Conservation (phyloP, 2,797 vertebrate genomes). For the Microchirus variegatus region DNA sequence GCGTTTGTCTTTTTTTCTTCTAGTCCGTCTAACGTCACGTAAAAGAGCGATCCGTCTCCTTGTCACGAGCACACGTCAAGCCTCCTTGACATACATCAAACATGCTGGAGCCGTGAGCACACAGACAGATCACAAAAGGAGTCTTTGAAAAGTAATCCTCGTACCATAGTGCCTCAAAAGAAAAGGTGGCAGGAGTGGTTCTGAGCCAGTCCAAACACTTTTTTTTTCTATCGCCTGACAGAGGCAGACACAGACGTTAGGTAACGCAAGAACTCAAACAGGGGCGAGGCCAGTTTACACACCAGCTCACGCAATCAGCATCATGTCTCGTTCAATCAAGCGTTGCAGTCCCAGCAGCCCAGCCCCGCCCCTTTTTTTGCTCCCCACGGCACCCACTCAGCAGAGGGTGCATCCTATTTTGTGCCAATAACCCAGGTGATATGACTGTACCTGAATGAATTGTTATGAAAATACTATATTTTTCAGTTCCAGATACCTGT, state of each 20-base stretch:
- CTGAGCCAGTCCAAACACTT: slow-evolving; percentile 61
- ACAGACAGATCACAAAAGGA: slow-evolving; percentile 49
- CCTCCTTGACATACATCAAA: slow-evolving; percentile 33
- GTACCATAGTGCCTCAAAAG: slow-evolving; percentile 27
- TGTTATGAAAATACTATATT: too few relatives aligned
- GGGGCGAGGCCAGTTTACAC: slow-evolving; percentile 13
- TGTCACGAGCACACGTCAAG: slow-evolving; percentile 22
- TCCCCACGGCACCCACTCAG: slow-evolving; percentile 12
- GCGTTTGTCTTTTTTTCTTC: too few relatives aligned
- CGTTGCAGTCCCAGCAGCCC: too few relatives aligned
- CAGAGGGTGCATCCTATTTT: slow-evolving; percentile 58
- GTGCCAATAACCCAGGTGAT: slow-evolving; percentile 66
- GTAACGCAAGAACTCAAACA: slow-evolving; percentile 50
- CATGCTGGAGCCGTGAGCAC: slow-evolving; percentile 50
- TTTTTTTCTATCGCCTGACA: too few relatives aligned
- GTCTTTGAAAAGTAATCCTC: slow-evolving; percentile 51
- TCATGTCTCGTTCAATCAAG: background rate
- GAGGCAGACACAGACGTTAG: slow-evolving; percentile 52
- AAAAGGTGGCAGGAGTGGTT: slow-evolving; percentile 46
- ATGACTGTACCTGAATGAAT: slow-evolving; percentile 67
- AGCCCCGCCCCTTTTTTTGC: too few relatives aligned
- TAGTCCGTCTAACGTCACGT: too few relatives aligned
- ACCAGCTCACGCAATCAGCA: background rate
- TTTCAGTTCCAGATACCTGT: too few relatives aligned
- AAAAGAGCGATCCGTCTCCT: background rate